These are phyloP conservation scores for Hybos culiciformis DNA, from an alignment of 2,888 invertebrate species.

Conservation along the genomic window DNA sequence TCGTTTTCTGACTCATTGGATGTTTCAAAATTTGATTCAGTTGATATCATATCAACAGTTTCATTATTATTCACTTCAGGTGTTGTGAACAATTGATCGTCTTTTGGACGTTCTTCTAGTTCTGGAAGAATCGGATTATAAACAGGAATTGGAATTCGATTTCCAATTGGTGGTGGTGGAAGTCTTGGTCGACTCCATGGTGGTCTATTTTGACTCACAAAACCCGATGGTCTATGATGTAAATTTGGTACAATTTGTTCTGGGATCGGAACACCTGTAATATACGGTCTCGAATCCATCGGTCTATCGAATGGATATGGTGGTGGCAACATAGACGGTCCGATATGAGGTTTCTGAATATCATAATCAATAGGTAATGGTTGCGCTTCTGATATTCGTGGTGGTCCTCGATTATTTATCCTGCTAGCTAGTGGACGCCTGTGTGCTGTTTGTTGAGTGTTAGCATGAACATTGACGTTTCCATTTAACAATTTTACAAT, in stretches of 20 bases:
- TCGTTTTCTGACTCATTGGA: not conserved
- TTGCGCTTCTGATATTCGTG: constrained; percentile 65
- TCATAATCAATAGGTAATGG: constrained; percentile 45
- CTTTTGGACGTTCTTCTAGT: constrained; percentile 26
- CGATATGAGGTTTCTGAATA: constrained; percentile 25
- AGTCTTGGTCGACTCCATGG: constrained; percentile 55
- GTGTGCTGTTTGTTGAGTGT: constrained; percentile 47
- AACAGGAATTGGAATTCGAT: constrained; percentile 44
- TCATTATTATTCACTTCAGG: constrained; percentile 13
- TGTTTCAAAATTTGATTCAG: not conserved
- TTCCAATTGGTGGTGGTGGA: constrained; percentile 34
- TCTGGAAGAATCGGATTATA: constrained; percentile 49
- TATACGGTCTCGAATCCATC: constrained; percentile 43
- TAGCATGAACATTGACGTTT: constrained; percentile 73
- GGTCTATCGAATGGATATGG: constrained; percentile 65
- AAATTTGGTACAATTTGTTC: constrained; percentile 57
- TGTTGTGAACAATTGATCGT: constrained; percentile 34
- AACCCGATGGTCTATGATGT: constrained; percentile 41
- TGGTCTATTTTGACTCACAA: constrained; percentile 43
- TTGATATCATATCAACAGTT: constrained; percentile 12
- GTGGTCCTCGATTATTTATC: constrained; percentile 83
- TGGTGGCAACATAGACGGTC: constrained; percentile 30
- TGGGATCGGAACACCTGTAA: constrained; percentile 57
- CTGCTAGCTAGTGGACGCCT: constrained; percentile 59
- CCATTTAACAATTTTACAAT: constrained; percentile 79